phyloP scores from a whole-genome alignment of 2,113 vertebrate species.

The Chamaetylas fuelleborni region DNA sequence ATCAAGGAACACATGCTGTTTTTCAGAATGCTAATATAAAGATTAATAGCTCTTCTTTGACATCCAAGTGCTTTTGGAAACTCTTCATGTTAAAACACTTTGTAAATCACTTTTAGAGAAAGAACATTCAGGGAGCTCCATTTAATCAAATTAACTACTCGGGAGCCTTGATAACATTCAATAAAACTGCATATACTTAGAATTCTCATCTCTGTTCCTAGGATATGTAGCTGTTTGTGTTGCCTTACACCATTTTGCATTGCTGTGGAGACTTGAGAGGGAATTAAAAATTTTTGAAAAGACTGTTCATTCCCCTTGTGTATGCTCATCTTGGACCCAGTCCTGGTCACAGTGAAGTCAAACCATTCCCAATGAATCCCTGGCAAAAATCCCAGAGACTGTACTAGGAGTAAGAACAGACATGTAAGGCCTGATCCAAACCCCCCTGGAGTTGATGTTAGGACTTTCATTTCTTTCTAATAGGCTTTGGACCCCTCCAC shows the following conservation, averaged over 20 bases:
- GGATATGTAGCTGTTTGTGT: background rate
- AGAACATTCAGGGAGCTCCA: constrained; percentile 45
- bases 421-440: background rate
- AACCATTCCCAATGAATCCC: background rate
- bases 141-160: constrained; percentile 72
- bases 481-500: background rate
- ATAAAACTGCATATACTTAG: constrained; percentile 41
- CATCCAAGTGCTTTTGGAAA: constrained; percentile 74
- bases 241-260: constrained; percentile 5
- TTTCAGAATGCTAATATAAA: constrained; percentile 73
- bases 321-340: constrained; percentile 33
- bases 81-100: constrained; percentile 77
- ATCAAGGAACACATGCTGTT: constrained; percentile 78
- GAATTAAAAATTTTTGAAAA: background rate
- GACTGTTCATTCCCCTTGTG: background rate
- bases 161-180: constrained; percentile 53
- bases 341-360: constrained; percentile 29
- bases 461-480: background rate
- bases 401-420: background rate
- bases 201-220: constrained; percentile 40
- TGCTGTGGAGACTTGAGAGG: background rate
- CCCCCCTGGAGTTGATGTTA: background rate
- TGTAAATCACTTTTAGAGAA: constrained; percentile 83
- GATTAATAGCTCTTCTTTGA: constrained; percentile 81
- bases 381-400: constrained; percentile 32